Conservation (phyloP, 1,140 invertebrate species). For the Coptotermes formosanus region DNA sequence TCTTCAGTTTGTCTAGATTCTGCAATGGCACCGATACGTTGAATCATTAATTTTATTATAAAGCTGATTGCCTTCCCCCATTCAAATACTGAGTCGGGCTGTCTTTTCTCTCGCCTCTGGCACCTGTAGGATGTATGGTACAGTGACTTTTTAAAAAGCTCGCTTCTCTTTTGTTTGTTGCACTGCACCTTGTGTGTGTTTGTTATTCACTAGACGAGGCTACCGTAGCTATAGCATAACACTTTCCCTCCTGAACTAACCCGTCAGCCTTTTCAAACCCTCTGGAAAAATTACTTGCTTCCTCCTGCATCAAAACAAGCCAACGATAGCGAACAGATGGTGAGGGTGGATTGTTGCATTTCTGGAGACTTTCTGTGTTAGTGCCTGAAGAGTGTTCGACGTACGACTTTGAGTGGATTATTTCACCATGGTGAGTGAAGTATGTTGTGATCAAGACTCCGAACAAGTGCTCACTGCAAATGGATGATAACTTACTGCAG, state of each 20-base stretch:
- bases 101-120: not conserved
- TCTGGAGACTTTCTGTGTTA: not conserved
- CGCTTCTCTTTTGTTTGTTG: not conserved
- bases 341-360: not conserved
- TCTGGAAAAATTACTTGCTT: not conserved
- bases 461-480: not conserved
- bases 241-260: not conserved
- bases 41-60: too few species aligned
- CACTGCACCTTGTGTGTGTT: not conserved
- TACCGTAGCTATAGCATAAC: not conserved
- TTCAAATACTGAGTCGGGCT: too few species aligned
- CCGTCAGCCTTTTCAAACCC: not conserved
- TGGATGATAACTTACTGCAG: not conserved
- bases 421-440: not conserved
- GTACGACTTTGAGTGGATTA: not conserved
- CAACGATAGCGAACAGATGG: not conserved
- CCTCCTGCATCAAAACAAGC: not conserved
- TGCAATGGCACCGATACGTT: too few species aligned
- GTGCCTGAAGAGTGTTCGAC: not conserved
- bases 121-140: slow-evolving; percentile 5
- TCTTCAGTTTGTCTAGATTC: too few species aligned
- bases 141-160: not conserved
- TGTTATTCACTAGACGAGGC: not conserved
- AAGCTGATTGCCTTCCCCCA: too few species aligned
- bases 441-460: not conserved